phyloP scores from a whole-genome alignment of 2,797 vertebrate species.

The Halcyon smyrnensis region DNA sequence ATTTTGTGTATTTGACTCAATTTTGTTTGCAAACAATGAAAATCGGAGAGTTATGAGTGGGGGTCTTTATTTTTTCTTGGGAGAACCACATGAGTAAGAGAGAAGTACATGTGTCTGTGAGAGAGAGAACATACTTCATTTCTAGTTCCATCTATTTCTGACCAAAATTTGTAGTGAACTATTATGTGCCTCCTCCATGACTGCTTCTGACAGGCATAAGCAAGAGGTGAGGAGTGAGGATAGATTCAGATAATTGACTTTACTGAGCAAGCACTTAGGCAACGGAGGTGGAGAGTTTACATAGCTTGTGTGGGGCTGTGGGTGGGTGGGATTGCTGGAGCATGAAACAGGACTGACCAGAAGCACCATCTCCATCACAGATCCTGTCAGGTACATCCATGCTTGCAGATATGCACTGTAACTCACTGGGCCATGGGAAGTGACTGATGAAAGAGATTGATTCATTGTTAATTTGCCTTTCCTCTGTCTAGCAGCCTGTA shows the following conservation, averaged over 20 bases:
- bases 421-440: not conserved
- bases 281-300: not conserved
- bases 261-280: not conserved
- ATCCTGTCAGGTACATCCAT: not conserved
- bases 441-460: conserved; percentile 3
- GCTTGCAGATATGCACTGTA: fast-evolving
- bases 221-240: not conserved
- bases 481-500: not conserved
- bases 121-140: not conserved
- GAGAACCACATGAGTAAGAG: not conserved
- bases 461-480: conserved; percentile 32
- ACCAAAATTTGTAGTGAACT: not conserved
- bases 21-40: not conserved
- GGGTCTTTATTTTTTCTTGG: not conserved
- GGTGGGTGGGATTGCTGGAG: not conserved
- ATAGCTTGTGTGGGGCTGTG: not conserved
- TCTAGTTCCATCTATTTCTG: not conserved
- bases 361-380: not conserved
- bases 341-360: not conserved
- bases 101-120: not conserved
- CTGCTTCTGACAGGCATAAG: not conserved
- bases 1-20: not conserved
- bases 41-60: not conserved
- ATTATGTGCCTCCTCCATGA: not conserved
- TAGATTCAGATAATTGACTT: not conserved